A percentile compares a stretch with the other conserved stretches of the same genome.
Conservation (phyloP, 2,797 vertebrate species). For the Microtus agrestis region DNA sequence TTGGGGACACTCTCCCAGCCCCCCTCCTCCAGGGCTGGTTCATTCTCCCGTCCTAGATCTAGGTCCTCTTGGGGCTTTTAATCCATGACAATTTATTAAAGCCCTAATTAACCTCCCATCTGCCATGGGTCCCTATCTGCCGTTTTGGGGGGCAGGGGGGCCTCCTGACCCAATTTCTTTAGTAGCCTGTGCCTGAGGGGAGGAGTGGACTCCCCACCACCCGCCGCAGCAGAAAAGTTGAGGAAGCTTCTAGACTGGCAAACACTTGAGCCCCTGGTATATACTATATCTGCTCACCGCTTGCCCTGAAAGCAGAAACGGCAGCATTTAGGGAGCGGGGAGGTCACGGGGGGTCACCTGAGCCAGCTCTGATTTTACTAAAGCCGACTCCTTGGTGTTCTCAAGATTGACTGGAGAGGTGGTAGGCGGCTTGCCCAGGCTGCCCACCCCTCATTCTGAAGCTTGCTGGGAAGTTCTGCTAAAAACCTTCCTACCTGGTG, state of each 20-base stretch:
- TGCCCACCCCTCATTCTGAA: not conserved
- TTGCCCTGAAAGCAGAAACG: fast-evolving
- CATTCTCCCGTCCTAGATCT: constrained; percentile 73
- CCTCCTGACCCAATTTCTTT: constrained; percentile 70
- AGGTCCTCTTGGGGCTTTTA: constrained; percentile 50
- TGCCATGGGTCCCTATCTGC: constrained; percentile 9
- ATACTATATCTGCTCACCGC: not conserved
- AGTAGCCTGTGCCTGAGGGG: not conserved
- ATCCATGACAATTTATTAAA: constrained; percentile 72
- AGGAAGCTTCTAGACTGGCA: not conserved
- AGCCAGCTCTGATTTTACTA: too few species aligned
- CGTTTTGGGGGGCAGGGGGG: not conserved
- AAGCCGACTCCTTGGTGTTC: not conserved
- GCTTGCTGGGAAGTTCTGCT: not conserved
- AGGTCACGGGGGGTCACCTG: not conserved
- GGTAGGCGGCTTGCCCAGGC: constrained; percentile 5
- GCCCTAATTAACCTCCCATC: constrained; percentile 78
- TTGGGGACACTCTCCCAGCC: constrained; percentile 39
- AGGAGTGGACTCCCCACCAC: fast-evolving
- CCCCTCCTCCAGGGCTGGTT: not conserved
- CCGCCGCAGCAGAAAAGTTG: not conserved
- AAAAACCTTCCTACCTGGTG: constrained; percentile 32
- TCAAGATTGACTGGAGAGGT: not conserved
- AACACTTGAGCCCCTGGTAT: too few species aligned
- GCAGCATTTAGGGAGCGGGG: not conserved